phyloP scores from a whole-genome alignment of 2,888 invertebrate genomes.

The Prenolepis imparis region DNA sequence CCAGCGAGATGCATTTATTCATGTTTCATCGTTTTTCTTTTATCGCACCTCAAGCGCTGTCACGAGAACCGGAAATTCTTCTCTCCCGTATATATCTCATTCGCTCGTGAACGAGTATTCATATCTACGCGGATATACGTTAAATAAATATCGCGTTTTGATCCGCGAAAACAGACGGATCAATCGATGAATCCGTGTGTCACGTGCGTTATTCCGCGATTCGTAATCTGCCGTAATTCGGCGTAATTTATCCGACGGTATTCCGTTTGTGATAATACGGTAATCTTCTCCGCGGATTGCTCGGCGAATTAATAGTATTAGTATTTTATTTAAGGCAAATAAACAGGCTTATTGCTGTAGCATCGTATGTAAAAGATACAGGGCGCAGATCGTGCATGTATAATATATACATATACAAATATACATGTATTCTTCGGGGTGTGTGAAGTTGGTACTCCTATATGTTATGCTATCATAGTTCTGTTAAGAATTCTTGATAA shows the following conservation, averaged over 20 bases:
- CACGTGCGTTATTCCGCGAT: background rate
- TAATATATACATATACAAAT: too few relatives aligned
- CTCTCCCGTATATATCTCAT: background rate
- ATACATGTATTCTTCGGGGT: too few relatives aligned
- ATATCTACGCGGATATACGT: background rate
- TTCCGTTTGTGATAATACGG: background rate
- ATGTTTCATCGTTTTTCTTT: constrained; percentile 49
- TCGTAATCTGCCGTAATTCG: constrained; percentile 20
- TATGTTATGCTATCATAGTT: too few relatives aligned
- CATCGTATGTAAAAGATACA: background rate
- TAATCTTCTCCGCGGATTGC: constrained; percentile 16
- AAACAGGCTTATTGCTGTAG: constrained; percentile 24
- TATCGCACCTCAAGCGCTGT: constrained; percentile 15
- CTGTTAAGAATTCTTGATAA: too few relatives aligned
- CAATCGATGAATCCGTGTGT: background rate
- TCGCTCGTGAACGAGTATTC: constrained; percentile 4
- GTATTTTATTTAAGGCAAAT: constrained; percentile 29
- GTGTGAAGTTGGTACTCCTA: too few relatives aligned
- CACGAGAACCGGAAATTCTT: constrained; percentile 38
- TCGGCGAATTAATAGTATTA: constrained; percentile 17
- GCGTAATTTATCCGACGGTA: constrained; percentile 20
- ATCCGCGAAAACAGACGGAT: background rate
- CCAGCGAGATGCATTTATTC: constrained; percentile 61
- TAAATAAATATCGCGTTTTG: constrained; percentile 22
- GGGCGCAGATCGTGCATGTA: background rate